These are phyloP conservation scores for Erinaceus europaeus DNA, from an alignment of 2,113 vertebrate species.

Conservation along the genomic window DNA sequence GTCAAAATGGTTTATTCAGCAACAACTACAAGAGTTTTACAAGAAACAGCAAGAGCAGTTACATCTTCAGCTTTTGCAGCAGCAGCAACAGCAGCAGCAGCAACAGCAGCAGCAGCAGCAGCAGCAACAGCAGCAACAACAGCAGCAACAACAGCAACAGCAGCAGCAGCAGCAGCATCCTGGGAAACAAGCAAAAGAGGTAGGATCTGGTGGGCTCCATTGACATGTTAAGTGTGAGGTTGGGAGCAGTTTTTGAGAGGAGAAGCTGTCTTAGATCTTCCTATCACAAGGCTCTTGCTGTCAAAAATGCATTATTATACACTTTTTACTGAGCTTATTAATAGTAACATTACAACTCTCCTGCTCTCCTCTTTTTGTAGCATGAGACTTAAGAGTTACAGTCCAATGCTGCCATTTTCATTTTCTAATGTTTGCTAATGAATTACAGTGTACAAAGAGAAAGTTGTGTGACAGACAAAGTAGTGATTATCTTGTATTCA, in stretches of 20 bases:
- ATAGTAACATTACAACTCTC: constrained; percentile 70
- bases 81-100: constrained; percentile 89
- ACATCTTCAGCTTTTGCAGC: constrained; percentile 99
- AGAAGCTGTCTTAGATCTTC: constrained; percentile 43
- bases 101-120: constrained; percentile 82
- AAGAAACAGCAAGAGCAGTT: constrained; percentile 99
- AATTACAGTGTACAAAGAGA: constrained; percentile 75
- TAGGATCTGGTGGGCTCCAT: constrained; percentile 73
- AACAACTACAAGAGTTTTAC: constrained; percentile 99
- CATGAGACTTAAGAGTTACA: constrained; percentile 73
- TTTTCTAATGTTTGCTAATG: constrained; percentile 78
- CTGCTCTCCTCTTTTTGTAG: constrained; percentile 61
- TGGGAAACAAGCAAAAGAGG: constrained; percentile 98
- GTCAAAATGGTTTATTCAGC: constrained; percentile 94
- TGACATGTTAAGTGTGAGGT: neutral
- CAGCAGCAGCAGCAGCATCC: constrained; percentile 83
- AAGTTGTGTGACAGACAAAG: constrained; percentile 72
- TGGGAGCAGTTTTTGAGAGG: constrained; percentile 34
- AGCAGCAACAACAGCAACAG: constrained; percentile 75
- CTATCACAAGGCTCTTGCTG: constrained; percentile 55
- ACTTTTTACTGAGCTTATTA: constrained; percentile 72
- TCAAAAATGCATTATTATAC: constrained; percentile 59
- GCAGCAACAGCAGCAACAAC: constrained; percentile 78
- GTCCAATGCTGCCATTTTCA: constrained; percentile 65
- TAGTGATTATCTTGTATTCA: constrained; percentile 80